phyloP scores from a whole-genome alignment of 2,797 vertebrate genomes.

The Decapterus maruadsi region DNA sequence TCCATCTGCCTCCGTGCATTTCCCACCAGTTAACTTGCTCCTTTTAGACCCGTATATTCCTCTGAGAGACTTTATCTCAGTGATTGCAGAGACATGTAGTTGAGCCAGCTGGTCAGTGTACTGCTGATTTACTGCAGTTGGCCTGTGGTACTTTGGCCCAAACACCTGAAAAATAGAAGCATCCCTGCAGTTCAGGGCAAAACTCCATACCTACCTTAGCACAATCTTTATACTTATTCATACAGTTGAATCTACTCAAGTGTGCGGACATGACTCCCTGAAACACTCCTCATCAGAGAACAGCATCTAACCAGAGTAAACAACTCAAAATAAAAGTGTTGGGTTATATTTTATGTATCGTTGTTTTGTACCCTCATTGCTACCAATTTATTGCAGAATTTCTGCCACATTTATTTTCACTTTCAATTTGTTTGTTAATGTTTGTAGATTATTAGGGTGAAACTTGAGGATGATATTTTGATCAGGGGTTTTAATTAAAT shows the following conservation, averaged over 20 bases:
- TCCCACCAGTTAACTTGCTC: conserved; percentile 5
- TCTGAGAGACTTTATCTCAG: conserved; percentile 22
- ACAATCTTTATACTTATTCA: too few relatives aligned
- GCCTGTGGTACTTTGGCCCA: neutral
- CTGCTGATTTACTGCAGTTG: neutral
- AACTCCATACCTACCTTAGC: too few relatives aligned
- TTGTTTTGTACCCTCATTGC: too few relatives aligned
- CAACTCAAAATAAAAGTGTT: neutral
- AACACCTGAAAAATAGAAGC: neutral
- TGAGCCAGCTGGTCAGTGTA: neutral
- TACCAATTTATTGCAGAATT: neutral
- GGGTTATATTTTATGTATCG: too few relatives aligned
- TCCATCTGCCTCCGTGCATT: neutral
- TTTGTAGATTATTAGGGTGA: neutral
- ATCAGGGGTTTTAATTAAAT: neutral
- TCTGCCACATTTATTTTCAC: neutral
- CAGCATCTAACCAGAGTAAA: neutral
- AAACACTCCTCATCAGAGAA: neutral
- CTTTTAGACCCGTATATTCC: conserved; percentile 25
- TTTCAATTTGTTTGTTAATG: neutral
- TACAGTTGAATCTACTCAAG: neutral
- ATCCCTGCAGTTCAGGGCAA: too few relatives aligned
- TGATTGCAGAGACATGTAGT: conserved; percentile 5
- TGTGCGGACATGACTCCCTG: neutral
- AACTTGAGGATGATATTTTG: neutral